Evolutionary conservation across 2,888 invertebrate genomes (phyloP).

Genomic region (Escarpia spicata): DNA sequence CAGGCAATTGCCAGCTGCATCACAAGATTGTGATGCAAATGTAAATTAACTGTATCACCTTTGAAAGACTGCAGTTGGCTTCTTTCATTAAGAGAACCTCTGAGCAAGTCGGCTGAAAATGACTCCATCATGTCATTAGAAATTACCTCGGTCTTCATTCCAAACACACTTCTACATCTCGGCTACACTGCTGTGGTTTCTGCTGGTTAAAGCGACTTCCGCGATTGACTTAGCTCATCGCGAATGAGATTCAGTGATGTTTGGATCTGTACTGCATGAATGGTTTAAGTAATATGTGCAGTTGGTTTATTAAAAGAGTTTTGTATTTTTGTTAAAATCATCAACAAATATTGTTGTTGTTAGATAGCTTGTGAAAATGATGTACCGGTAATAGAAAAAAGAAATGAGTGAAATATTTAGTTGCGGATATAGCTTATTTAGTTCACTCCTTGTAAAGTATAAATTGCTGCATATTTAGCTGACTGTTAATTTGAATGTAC

Average conservation of each 20-base stretch:
- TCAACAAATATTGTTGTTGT: too few relatives aligned
- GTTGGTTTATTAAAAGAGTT: not conserved
- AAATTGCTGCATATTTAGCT: not conserved
- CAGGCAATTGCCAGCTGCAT: not conserved
- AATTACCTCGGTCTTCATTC: not conserved
- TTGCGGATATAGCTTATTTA: not conserved
- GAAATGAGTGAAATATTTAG: too few relatives aligned
- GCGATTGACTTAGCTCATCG: not conserved
- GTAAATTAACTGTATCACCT: constrained; percentile 4
- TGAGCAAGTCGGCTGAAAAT: not conserved
- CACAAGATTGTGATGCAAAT: constrained; percentile 13
- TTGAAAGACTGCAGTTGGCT: not conserved
- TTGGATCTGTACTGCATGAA: not conserved
- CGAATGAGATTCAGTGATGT: not conserved
- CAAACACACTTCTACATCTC: not conserved
- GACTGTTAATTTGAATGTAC: not conserved
- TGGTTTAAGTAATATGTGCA: not conserved
- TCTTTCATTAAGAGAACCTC: not conserved
- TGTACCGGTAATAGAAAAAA: too few relatives aligned
- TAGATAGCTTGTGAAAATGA: too few relatives aligned
- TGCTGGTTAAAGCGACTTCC: not conserved
- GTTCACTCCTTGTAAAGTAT: not conserved
- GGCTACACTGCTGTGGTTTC: not conserved
- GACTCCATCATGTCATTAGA: not conserved
- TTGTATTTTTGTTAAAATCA: not conserved